Evolutionary conservation across 2,888 invertebrate species (phyloP).

Genomic region (Drosophila subsilvestris): DNA sequence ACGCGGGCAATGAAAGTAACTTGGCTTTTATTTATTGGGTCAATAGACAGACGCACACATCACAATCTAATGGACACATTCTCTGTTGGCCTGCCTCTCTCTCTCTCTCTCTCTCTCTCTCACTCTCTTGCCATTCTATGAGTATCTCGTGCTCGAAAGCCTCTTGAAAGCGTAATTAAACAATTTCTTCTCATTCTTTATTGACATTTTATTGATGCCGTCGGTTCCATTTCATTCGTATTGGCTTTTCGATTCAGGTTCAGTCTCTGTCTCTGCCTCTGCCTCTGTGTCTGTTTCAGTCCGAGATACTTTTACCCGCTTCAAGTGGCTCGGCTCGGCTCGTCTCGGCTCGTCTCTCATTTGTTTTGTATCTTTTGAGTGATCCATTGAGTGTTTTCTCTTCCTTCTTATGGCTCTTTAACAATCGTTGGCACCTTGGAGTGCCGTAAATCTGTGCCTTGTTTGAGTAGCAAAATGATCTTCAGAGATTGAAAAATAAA

Average conservation of each 20-base stretch:
- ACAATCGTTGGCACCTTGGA: conserved; percentile 4
- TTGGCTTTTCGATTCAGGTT: conserved; percentile 1
- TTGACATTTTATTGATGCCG: conserved; percentile 77
- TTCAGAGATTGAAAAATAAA: conserved; percentile 18
- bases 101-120: neutral
- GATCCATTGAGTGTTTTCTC: neutral
- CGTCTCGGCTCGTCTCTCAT: neutral
- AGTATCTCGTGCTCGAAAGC: conserved; percentile 66
- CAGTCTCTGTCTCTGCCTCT: neutral
- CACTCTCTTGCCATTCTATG: neutral
- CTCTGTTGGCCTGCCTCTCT: conserved; percentile 44
- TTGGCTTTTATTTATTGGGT: conserved; percentile 42
- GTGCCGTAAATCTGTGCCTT: conserved; percentile 23
- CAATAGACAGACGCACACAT: conserved; percentile 41
- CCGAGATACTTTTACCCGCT: conserved; percentile 33
- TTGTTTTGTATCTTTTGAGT: conserved; percentile 29
- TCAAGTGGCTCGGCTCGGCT: conserved; percentile 2
- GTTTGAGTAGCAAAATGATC: conserved; percentile 38
- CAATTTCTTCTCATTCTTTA: conserved; percentile 66
- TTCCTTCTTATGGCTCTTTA: too few relatives aligned
- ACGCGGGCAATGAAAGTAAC: conserved; percentile 42
- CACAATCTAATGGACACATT: conserved; percentile 63
- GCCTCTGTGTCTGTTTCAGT: conserved; percentile 4
- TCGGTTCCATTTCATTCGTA: conserved; percentile 45
- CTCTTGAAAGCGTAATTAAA: conserved; percentile 76